These are phyloP conservation scores for Microtus ochrogaster DNA, from an alignment of 2,113 vertebrate genomes.

Conservation along the genomic window DNA sequence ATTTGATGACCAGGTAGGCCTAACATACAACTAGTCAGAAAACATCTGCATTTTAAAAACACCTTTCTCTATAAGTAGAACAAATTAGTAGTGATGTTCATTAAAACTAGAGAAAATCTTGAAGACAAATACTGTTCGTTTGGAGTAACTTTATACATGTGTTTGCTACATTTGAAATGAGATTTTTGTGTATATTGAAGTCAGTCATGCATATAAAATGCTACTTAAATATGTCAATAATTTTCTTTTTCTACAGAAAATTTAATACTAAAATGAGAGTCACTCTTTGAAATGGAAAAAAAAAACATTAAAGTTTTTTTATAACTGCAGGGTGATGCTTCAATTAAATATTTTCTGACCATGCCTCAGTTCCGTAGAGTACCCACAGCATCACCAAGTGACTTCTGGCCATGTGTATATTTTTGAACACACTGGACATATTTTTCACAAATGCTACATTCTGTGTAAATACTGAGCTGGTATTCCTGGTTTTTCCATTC, in stretches of 20 bases:
- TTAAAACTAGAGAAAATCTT: slow-evolving; percentile 25
- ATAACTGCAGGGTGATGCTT: not conserved
- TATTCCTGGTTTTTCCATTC: not conserved
- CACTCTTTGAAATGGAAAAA: slow-evolving; percentile 54
- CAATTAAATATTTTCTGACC: not conserved
- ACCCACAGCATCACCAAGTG: not conserved
- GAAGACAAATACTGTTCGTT: not conserved
- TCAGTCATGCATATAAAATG: slow-evolving; percentile 9
- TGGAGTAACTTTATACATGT: slow-evolving; percentile 5
- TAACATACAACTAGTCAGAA: slow-evolving; percentile 17
- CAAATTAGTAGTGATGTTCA: not conserved
- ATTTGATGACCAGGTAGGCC: not conserved
- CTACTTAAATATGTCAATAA: slow-evolving; percentile 51
- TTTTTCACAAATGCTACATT: not conserved
- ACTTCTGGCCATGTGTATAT: not conserved
- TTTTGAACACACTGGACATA: not conserved
- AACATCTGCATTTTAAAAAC: slow-evolving; percentile 35
- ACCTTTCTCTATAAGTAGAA: not conserved
- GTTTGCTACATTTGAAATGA: slow-evolving; percentile 44
- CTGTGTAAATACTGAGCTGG: not conserved
- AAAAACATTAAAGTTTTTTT: not conserved
- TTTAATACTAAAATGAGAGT: not conserved
- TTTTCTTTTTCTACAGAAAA: slow-evolving; percentile 36
- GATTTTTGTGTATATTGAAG: not conserved
- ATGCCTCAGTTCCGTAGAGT: not conserved